Conservation (phyloP, 2,797 vertebrate species). For the Lacerta agilis region DNA sequence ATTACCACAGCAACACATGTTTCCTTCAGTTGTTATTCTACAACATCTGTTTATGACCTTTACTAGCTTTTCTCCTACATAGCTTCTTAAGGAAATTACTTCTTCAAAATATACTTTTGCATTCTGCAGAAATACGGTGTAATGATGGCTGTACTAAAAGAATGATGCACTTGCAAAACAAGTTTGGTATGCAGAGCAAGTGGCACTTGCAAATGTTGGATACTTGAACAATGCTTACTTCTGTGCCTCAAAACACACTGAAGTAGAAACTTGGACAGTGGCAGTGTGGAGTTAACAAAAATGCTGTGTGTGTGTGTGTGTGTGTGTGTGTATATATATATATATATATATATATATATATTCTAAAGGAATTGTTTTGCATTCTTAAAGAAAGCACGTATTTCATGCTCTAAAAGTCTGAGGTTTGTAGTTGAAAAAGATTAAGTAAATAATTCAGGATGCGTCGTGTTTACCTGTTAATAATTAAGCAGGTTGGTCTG, state of each 20-base stretch:
- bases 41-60: conserved; percentile 12
- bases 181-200: neutral
- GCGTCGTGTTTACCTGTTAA: conserved; percentile 81
- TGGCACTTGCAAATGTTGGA: neutral
- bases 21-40: conserved; percentile 16
- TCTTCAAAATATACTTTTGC: conserved; percentile 7
- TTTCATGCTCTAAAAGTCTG: conserved; percentile 76
- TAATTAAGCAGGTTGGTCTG: conserved; percentile 79
- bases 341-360: too few species aligned
- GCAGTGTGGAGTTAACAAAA: conserved; percentile 65
- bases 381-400: conserved; percentile 69
- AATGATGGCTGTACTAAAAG: neutral
- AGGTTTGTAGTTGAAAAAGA: conserved; percentile 76
- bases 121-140: neutral
- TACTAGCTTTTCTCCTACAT: conserved; percentile 2
- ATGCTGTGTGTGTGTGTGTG: neutral
- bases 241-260: conserved; percentile 49
- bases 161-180: conserved; percentile 41
- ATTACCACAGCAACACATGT: neutral
- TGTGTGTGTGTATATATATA: too few species aligned
- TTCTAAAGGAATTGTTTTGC: conserved; percentile 67
- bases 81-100: neutral
- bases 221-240: conserved; percentile 27
- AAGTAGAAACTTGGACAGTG: conserved; percentile 42
- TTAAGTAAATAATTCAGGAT: conserved; percentile 82